These are phyloP conservation scores for Archaeoteleia sp. DNA, from an alignment of 2,888 invertebrate species.

Conservation along the genomic window DNA sequence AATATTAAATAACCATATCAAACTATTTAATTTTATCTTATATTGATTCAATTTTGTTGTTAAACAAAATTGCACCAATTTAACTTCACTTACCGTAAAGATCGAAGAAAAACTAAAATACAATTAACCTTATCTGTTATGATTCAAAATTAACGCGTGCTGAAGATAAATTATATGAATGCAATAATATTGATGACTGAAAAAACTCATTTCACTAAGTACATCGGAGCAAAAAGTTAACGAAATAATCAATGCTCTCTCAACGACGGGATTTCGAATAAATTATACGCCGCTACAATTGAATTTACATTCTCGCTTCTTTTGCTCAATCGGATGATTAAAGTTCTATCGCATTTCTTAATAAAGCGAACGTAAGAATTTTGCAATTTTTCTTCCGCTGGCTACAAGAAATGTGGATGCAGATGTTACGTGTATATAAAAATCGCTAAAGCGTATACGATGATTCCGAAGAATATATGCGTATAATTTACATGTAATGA, in stretches of 20 bases:
- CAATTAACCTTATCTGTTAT: conserved; percentile 12
- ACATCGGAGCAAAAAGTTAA: conserved; percentile 20
- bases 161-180: conserved; percentile 28
- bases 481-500: conserved; percentile 33
- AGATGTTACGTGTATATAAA: conserved; percentile 19
- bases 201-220: conserved; percentile 38
- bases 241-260: conserved; percentile 26
- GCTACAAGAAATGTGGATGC: conserved; percentile 9
- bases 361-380: conserved; percentile 25
- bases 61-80: no score
- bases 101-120: background rate
- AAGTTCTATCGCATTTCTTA: conserved; percentile 35
- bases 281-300: conserved; percentile 15
- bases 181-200: conserved; percentile 32
- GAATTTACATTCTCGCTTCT: conserved; percentile 12
- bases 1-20: no score
- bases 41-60: no score
- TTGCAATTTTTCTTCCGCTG: conserved; percentile 16
- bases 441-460: conserved; percentile 27
- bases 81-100: no score
- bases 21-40: no score
- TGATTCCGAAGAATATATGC: conserved; percentile 12
- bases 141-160: conserved; percentile 10
- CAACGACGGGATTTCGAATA: conserved; percentile 15
- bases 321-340: conserved; percentile 28